Evolutionary conservation across 2,797 vertebrate species (phyloP).

Genomic region (Carcharodon carcharias): DNA sequence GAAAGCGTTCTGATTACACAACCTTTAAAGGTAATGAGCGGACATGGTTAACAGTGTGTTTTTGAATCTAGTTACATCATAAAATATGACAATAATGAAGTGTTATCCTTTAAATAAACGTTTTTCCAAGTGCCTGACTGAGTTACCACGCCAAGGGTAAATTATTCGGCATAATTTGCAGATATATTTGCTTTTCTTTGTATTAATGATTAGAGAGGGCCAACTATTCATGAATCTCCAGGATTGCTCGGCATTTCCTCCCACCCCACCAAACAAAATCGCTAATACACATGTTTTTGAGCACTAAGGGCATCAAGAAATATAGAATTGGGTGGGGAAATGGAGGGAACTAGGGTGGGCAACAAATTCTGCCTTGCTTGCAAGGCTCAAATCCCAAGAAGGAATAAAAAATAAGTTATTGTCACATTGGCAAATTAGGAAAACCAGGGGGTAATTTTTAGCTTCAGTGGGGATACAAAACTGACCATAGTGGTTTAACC

Average conservation of each 20-base stretch:
- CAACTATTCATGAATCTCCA: neutral
- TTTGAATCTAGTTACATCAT: neutral
- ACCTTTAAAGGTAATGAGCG: constrained; percentile 75
- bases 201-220: neutral
- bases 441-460: too few species aligned
- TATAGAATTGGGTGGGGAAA: too few species aligned
- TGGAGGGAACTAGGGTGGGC: too few species aligned
- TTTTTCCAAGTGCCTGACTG: neutral
- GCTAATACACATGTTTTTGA: neutral
- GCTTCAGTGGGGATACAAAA: too few species aligned
- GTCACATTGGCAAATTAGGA: too few species aligned
- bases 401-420: too few species aligned
- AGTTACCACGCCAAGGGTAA: neutral
- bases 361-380: too few species aligned
- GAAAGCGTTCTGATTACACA: constrained; percentile 91
- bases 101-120: neutral
- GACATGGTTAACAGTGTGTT: too few species aligned
- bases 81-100: neutral
- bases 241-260: neutral
- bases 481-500: too few species aligned
- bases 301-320: neutral
- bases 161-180: neutral
- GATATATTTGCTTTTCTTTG: neutral
- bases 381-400: too few species aligned
- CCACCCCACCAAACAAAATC: neutral